Conservation (phyloP, 2,113 vertebrate species). For the Tetraodon nigroviridis region DNA sequence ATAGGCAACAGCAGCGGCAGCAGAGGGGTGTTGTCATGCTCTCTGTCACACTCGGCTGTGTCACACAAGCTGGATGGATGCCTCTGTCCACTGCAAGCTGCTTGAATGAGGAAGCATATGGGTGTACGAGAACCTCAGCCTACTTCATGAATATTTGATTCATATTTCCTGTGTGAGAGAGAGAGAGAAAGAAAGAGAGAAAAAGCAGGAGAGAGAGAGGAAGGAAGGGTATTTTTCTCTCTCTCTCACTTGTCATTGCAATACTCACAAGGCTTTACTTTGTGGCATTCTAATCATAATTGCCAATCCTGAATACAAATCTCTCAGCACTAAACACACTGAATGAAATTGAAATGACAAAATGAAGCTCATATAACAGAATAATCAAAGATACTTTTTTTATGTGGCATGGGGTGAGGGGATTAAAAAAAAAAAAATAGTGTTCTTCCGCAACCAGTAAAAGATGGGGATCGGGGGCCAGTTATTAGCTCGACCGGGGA, state of each 20-base stretch:
- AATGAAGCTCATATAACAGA: conserved; percentile 57
- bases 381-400: conserved; percentile 61
- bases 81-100: conserved; percentile 72
- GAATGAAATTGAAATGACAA: conserved; percentile 65
- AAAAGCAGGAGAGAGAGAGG: conserved; percentile 5
- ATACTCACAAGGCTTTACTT: conserved; percentile 71
- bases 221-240: conserved; percentile 21
- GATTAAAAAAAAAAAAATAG: conserved; percentile 24
- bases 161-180: conserved; percentile 68
- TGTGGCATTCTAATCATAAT: conserved; percentile 71
- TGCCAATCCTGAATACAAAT: conserved; percentile 70
- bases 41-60: conserved; percentile 57
- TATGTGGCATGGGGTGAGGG: conserved; percentile 12
- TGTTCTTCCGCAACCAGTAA: conserved; percentile 56
- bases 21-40: conserved; percentile 46
- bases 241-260: conserved; percentile 55
- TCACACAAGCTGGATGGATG: conserved; percentile 56
- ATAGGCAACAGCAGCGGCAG: conserved; percentile 28
- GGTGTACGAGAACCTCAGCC: conserved; percentile 70
- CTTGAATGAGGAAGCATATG: conserved; percentile 75
- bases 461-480: conserved; percentile 82
- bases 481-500: conserved; percentile 81
- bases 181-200: conserved; percentile 34
- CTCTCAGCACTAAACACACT: conserved; percentile 63
- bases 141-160: conserved; percentile 80